A percentile compares a stretch with the other conserved stretches of the same genome.
phyloP scores from a whole-genome alignment of 1,140 invertebrate genomes.

The Cardiocondyla obscurior region DNA sequence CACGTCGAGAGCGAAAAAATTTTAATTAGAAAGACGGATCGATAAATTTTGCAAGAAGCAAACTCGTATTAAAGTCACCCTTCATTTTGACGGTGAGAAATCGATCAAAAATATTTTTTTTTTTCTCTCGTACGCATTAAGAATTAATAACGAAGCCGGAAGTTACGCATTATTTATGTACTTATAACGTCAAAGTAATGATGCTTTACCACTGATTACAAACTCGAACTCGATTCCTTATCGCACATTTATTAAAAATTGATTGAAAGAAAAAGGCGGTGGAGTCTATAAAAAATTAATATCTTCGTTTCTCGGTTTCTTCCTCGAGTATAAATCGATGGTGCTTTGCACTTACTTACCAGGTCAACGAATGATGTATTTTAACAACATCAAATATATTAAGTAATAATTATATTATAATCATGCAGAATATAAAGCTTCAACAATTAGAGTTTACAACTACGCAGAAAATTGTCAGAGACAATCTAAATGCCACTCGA shows the following conservation, averaged over 20 bases:
- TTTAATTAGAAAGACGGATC: background rate
- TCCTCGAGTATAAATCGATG: slow-evolving; percentile 7
- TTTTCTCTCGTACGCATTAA: background rate
- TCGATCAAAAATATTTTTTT: background rate
- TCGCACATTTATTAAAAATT: slow-evolving; percentile 3
- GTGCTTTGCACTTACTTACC: background rate
- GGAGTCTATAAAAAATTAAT: slow-evolving; percentile 1
- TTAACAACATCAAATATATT: background rate
- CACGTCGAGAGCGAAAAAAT: no score
- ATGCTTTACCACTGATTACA: background rate
- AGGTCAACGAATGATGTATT: background rate
- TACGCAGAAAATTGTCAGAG: background rate
- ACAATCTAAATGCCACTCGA: background rate
- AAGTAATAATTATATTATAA: background rate
- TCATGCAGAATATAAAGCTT: background rate
- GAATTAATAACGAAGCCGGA: background rate
- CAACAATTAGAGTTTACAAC: background rate
- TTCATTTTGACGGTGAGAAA: background rate
- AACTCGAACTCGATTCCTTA: background rate
- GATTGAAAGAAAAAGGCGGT: background rate
- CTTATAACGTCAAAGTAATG: background rate
- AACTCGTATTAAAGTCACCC: background rate
- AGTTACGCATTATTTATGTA: background rate
- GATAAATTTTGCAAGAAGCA: background rate
- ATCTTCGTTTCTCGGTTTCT: background rate